phyloP scores from a whole-genome alignment of 92 coral and sea anemone species.

The Epizoanthus scotinus region DNA sequence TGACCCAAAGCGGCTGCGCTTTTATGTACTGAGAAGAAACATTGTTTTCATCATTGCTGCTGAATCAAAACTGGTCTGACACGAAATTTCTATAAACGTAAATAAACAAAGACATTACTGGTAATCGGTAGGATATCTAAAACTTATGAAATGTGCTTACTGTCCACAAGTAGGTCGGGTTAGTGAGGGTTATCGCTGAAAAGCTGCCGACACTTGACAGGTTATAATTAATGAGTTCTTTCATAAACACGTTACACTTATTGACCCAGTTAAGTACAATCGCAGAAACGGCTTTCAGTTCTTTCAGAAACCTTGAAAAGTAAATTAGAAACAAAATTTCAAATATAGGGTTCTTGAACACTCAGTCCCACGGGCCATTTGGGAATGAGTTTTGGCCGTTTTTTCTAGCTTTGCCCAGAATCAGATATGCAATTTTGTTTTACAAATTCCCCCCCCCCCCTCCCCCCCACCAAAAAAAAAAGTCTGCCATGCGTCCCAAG shows the following conservation, averaged over 20 bases:
- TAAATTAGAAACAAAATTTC: not conserved
- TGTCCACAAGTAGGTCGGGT: not conserved
- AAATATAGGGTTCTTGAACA: too few relatives aligned
- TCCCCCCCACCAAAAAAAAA: too few relatives aligned
- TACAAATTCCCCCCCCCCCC: not conserved
- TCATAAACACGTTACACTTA: conserved; percentile 13
- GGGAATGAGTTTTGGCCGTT: not conserved
- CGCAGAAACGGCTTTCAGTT: not conserved
- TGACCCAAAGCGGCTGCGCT: not conserved
- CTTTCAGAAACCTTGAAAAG: not conserved
- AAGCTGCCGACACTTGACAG: not conserved
- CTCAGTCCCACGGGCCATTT: not conserved
- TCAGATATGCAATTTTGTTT: too few relatives aligned
- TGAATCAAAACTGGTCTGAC: not conserved
- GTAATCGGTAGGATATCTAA: conserved; percentile 9
- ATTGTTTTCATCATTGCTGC: conserved; percentile 8
- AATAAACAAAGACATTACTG: conserved; percentile 5
- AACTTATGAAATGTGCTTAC: not conserved
- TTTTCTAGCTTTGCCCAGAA: too few relatives aligned
- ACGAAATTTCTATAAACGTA: not conserved
- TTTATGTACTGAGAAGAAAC: not conserved
- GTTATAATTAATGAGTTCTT: conserved; percentile 6
- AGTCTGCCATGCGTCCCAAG: too few relatives aligned
- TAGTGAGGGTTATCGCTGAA: conserved; percentile 2
- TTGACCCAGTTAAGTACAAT: conserved; percentile 4